Conservation (phyloP, 2,888 invertebrate genomes). For the Apamea monoglypha region DNA sequence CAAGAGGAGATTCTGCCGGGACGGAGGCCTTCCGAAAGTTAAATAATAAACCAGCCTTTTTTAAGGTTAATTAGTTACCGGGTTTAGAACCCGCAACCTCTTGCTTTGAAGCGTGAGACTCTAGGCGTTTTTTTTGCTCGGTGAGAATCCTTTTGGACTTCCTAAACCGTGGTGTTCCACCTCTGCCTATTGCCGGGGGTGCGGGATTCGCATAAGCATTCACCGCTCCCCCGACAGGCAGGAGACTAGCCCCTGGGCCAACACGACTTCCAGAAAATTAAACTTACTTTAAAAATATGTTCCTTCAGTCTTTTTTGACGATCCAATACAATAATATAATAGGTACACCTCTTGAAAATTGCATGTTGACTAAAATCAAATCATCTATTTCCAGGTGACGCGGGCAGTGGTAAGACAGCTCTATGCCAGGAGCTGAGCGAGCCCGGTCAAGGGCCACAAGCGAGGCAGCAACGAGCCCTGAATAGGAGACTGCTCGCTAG, state of each 20-base stretch:
- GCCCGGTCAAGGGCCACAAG: conserved; percentile 92
- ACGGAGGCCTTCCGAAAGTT: conserved; percentile 98
- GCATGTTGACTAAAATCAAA: not conserved
- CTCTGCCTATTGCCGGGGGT: too few relatives aligned
- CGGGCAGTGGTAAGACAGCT: conserved; percentile 98
- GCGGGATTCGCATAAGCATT: too few relatives aligned
- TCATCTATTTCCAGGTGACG: conserved; percentile 90
- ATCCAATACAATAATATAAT: not conserved
- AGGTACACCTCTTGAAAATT: not conserved
- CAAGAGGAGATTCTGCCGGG: conserved; percentile 95
- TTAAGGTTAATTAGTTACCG: not conserved
- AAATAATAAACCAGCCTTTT: not conserved
- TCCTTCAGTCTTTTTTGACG: too few relatives aligned
- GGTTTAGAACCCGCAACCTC: not conserved
- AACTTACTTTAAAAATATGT: not conserved
- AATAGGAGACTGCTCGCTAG: conserved; percentile 95
- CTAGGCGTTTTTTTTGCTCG: too few relatives aligned
- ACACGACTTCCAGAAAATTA: not conserved
- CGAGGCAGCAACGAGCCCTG: conserved; percentile 93
- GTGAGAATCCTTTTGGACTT: too few relatives aligned
- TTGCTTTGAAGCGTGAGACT: not conserved
- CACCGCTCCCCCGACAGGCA: too few relatives aligned
- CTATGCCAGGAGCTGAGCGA: conserved; percentile 95
- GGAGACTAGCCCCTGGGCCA: too few relatives aligned
- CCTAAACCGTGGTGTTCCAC: too few relatives aligned